phyloP scores from a whole-genome alignment of 2,888 invertebrate species.

The Epinotia nisella region DNA sequence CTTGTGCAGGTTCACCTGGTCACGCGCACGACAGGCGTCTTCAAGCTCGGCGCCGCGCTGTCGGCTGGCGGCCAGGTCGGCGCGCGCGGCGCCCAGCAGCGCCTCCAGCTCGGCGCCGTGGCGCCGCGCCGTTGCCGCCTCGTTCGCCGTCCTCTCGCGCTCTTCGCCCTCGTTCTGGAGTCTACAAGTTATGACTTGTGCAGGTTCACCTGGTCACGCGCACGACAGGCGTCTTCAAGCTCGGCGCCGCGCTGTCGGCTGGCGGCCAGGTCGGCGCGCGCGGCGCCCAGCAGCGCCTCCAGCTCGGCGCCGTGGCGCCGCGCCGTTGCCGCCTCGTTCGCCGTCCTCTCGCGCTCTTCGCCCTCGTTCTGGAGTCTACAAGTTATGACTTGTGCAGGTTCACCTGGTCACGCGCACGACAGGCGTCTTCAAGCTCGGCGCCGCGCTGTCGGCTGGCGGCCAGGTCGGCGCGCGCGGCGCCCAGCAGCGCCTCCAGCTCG shows the following conservation, averaged over 20 bases:
- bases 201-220: constrained; percentile 78
- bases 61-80: constrained; percentile 91
- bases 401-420: constrained; percentile 89
- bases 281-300: constrained; percentile 85
- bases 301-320: constrained; percentile 89
- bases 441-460: constrained; percentile 89
- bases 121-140: too few relatives aligned
- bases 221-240: constrained; percentile 89
- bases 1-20: too few relatives aligned
- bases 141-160: too few relatives aligned
- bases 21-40: constrained; percentile 92
- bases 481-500: constrained; percentile 93
- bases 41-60: constrained; percentile 93
- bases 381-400: too few relatives aligned
- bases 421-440: constrained; percentile 94
- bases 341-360: constrained; percentile 90
- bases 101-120: constrained; percentile 93
- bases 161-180: too few relatives aligned
- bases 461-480: constrained; percentile 92
- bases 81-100: constrained; percentile 87
- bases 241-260: constrained; percentile 90
- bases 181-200: too few relatives aligned
- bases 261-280: constrained; percentile 88
- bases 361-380: too few relatives aligned
- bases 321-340: too few relatives aligned